Base-by-base conservation (phyloP, 2,113 vertebrate species). In the Hemichromis elongatus region DNA sequence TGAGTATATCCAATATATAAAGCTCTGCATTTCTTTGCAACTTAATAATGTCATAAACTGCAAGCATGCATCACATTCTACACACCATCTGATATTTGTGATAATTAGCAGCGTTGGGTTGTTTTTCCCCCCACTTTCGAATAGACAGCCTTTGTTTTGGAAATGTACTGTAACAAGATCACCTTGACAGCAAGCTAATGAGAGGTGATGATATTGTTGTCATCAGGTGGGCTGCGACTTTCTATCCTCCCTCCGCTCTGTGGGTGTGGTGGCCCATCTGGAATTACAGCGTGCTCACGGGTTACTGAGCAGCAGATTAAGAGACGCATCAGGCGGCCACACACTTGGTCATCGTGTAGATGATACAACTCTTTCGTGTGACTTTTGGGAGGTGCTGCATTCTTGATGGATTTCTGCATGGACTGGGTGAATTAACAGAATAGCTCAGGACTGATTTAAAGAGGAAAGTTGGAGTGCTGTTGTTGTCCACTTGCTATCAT, bases 261-360 rank as follows among this genome's bases (percentile, higher is more conserved):
- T 86, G 82, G 87, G 90, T 66, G 87, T 86, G 79, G 45, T 40
- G 78, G 77, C 21, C 55, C 82, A 82, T 90, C 86, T 94, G 83
- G 89, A 94, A 90, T 93, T 92, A 88, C 91, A 90, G 35, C 9
- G 37, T 61, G 87, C 53, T 82, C 80, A 77, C 53, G 13, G 75
- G 26, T 86, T 66, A 78, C 70, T 78, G 86, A 26, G 50, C 70
- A 47, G 18, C 81, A 86, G 52, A 52, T 53, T 19, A 61, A 50
- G 77, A 26, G 86, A 83, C 1, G 50, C 83, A 77, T 86, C 77
- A 52, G 6, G 8, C 52, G 35, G 40, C 56, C 73, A 1, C 30
- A 19, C 75, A n/a, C 24, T 21, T 16, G 18, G 35, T 59, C 59
- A 81, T 80, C 59, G 5, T 42, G 53, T 53, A 84, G 77, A 35